These are phyloP conservation scores for Hemistola chrysoprasaria DNA, from an alignment of 2,888 invertebrate genomes.

Conservation along the genomic window DNA sequence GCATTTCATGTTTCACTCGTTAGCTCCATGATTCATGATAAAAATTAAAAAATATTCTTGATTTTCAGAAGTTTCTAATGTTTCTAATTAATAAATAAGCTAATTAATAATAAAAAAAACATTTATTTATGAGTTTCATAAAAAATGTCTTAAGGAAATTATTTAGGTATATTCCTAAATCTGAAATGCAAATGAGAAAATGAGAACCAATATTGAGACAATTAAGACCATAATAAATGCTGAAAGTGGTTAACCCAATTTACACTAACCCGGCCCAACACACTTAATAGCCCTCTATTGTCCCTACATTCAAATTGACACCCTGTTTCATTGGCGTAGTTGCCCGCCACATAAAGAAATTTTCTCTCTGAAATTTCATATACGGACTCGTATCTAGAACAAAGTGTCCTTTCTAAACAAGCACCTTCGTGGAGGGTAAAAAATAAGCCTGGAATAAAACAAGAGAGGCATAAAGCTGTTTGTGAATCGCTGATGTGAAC, in stretches of 20 bases:
- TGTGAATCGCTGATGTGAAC: constrained; percentile 1
- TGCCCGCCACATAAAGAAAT: constrained; percentile 3
- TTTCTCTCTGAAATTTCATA: constrained; percentile 4
- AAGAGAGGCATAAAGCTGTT: constrained; percentile 3
- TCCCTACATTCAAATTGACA: constrained; percentile 2
- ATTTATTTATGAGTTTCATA: too few relatives aligned
- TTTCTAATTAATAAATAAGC: too few relatives aligned
- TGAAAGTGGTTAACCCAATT: constrained; percentile 17
- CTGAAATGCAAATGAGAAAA: too few relatives aligned
- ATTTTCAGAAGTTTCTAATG: too few relatives aligned
- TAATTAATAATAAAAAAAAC: too few relatives aligned
- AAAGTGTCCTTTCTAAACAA: constrained; percentile 10
- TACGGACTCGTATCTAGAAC: not conserved
- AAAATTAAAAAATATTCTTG: too few relatives aligned
- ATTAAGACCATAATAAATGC: constrained; percentile 8
- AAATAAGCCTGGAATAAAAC: constrained; percentile 1
- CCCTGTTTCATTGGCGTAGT: constrained; percentile 12
- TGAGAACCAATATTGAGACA: too few relatives aligned
- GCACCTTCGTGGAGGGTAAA: not conserved
- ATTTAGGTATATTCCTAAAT: too few relatives aligned
- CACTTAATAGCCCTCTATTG: constrained; percentile 1
- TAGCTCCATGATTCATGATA: not conserved
- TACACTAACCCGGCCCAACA: constrained; percentile 2
- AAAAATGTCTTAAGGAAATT: too few relatives aligned
- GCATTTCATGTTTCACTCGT: constrained; percentile 2